Conservation (phyloP, 2,888 invertebrate species). For the Agrochola lota region DNA sequence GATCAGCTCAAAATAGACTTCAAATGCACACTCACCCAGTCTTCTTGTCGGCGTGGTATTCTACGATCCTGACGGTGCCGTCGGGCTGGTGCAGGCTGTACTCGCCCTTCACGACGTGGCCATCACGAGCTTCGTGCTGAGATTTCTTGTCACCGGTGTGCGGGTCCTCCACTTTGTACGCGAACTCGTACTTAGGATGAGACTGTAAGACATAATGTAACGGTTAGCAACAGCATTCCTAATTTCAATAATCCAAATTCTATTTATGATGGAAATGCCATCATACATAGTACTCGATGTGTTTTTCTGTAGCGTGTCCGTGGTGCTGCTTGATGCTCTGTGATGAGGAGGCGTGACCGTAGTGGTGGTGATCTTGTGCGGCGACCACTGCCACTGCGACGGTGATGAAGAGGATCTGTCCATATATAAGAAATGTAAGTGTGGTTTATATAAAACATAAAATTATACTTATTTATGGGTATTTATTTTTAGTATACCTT, state of each 20-base stretch:
- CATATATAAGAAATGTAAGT: background rate
- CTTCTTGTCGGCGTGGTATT: conserved; percentile 58
- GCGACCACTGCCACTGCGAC: background rate
- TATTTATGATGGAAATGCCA: background rate
- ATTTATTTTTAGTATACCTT: conserved; percentile 22
- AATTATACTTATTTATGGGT: background rate
- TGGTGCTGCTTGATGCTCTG: conserved; percentile 74
- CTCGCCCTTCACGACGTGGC: conserved; percentile 18
- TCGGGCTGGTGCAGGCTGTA: conserved; percentile 27
- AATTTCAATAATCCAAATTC: background rate
- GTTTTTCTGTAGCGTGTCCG: conserved; percentile 64
- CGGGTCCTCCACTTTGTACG: conserved; percentile 29
- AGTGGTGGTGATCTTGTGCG: conserved; percentile 29
- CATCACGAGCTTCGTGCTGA: conserved; percentile 28
- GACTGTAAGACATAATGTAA: conserved; percentile 71
- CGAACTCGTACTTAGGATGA: conserved; percentile 64
- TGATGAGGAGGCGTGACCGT: conserved; percentile 63
- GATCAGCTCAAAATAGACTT: background rate
- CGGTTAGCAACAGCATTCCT: rapidly evolving
- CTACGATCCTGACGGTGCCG: conserved; percentile 7
- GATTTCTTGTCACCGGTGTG: conserved; percentile 35
- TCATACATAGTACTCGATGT: conserved; percentile 57
- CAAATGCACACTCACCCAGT: conserved; percentile 62
- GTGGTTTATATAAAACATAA: background rate
- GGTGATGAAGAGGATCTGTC: conserved; percentile 26